These are phyloP conservation scores for Trididemnum clinides DNA, from an alignment of 23 tunicate genomes.

Conservation along the genomic window DNA sequence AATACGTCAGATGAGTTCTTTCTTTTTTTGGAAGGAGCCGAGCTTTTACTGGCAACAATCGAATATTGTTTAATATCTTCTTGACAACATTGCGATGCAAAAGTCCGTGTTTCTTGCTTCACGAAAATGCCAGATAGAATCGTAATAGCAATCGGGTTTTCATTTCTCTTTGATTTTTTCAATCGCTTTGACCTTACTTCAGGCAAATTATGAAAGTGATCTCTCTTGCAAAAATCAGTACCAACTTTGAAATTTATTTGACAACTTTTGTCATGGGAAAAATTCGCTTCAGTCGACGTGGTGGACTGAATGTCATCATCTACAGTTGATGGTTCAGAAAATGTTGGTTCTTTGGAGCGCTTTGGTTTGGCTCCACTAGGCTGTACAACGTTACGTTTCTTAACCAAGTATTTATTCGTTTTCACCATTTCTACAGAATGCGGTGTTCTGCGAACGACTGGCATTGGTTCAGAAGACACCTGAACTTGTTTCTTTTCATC, in stretches of 20 bases:
- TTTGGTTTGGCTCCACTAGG: not conserved
- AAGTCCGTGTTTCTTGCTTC: not conserved
- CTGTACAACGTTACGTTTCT: not conserved
- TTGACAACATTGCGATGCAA: slow-evolving; percentile 40
- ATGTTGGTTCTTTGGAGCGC: not conserved
- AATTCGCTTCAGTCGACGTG: not conserved
- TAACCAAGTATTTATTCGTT: too few species aligned
- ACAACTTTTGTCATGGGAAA: not conserved
- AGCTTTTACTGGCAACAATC: not conserved
- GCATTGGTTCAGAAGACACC: not conserved
- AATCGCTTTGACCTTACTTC: not conserved
- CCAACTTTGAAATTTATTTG: slow-evolving; percentile 1
- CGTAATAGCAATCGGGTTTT: slow-evolving; percentile 21
- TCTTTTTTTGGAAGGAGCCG: slow-evolving; percentile 11
- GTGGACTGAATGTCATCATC: not conserved
- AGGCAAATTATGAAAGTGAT: slow-evolving; percentile 23
- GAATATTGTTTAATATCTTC: not conserved
- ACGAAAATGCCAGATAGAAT: not conserved
- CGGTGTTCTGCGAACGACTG: not conserved
- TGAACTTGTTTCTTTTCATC: too few species aligned
- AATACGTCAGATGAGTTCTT: not conserved
- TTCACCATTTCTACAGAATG: not conserved
- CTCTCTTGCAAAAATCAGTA: not conserved
- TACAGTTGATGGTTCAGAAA: not conserved
- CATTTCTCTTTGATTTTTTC: not conserved